Evolutionary conservation across 2,888 invertebrate genomes (phyloP).

Genomic region (Mimas tiliae): DNA sequence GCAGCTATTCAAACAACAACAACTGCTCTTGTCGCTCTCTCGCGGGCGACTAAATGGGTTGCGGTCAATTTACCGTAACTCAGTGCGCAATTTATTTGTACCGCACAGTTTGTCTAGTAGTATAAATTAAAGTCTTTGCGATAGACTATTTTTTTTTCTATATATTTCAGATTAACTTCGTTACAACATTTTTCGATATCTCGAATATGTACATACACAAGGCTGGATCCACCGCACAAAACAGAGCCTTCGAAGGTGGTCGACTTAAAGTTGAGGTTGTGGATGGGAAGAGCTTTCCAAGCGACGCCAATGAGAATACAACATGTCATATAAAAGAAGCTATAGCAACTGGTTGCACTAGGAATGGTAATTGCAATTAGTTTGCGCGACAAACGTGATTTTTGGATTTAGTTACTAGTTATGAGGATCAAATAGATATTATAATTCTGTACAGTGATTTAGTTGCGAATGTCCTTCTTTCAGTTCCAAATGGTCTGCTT

Average conservation of each 20-base stretch:
- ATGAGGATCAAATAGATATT: no score
- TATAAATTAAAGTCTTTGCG: no score
- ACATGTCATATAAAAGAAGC: constrained; percentile 29
- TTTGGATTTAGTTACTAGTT: no score
- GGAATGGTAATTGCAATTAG: constrained; percentile 33
- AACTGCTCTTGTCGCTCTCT: no score
- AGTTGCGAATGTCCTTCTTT: neutral
- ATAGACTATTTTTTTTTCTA: neutral
- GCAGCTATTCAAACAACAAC: no score
- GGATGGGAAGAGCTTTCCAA: constrained; percentile 31
- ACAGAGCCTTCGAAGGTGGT: constrained; percentile 29
- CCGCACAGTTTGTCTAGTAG: no score
- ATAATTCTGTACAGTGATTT: no score
- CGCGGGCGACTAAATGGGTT: no score
- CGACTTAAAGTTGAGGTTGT: constrained; percentile 30
- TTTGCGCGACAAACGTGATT: no score
- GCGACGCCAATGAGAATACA: constrained; percentile 11
- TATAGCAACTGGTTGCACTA: constrained; percentile 36
- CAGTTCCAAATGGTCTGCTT: constrained; percentile 32
- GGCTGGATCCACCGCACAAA: neutral
- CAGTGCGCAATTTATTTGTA: no score
- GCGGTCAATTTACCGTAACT: no score
- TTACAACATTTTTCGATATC: constrained; percentile 41
- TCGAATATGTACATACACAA: neutral
- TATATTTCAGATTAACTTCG: constrained; percentile 29